These are phyloP conservation scores for Deilephila porcellus DNA, from an alignment of 2,888 invertebrate genomes.

Conservation along the genomic window DNA sequence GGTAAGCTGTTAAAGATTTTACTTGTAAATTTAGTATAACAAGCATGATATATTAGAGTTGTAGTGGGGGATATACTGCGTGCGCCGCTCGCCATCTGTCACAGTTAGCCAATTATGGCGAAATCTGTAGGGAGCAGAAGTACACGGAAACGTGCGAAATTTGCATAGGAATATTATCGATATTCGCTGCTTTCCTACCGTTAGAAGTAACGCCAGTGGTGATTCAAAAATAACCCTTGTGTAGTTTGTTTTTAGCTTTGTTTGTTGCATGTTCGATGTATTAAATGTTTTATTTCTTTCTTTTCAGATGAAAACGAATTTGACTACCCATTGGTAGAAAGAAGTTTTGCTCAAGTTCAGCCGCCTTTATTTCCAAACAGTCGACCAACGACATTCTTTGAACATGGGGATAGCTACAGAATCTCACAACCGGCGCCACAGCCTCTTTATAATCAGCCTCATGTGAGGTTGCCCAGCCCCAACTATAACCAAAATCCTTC, in stretches of 20 bases:
- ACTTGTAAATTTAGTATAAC: not conserved
- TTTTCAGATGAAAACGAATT: conserved; percentile 80
- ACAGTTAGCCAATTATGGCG: conserved; percentile 14
- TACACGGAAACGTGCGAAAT: conserved; percentile 10
- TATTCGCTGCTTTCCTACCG: not conserved
- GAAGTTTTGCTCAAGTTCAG: conserved; percentile 83
- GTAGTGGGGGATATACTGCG: not conserved
- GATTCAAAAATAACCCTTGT: not conserved
- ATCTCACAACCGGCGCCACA: conserved; percentile 66
- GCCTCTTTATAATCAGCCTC: conserved; percentile 69
- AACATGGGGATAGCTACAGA: conserved; percentile 71
- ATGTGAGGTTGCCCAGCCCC: conserved; percentile 74
- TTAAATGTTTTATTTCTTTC: conserved; percentile 44
- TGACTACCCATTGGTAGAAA: conserved; percentile 79
- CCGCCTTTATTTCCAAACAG: conserved; percentile 75
- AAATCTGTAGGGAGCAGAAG: conserved; percentile 15
- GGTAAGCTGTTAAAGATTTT: not conserved
- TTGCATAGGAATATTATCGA: conserved; percentile 4
- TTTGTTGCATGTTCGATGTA: not conserved
- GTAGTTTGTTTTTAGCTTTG: not conserved
- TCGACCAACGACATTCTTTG: conserved; percentile 69
- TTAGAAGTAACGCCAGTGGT: too few relatives aligned
- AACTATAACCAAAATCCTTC: conserved; percentile 81
- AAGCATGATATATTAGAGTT: not conserved
- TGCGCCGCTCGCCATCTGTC: not conserved